phyloP scores from a whole-genome alignment of 1,140 invertebrate genomes.

The Alviniconcha marisindica region DNA sequence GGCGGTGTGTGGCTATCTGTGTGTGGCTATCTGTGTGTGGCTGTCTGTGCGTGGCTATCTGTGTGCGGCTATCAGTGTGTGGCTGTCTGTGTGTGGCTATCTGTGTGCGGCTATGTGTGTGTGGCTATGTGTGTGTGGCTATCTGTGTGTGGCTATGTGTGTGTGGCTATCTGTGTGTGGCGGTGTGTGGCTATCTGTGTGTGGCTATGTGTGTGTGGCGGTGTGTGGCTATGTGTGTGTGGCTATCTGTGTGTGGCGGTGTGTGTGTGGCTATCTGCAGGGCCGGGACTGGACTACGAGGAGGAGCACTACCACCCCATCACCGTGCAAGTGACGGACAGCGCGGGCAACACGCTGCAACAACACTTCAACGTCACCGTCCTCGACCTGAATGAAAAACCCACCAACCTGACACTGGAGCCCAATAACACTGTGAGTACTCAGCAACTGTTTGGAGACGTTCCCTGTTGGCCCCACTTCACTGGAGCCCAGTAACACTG shows the following conservation, averaged over 20 bases:
- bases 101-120: too few relatives aligned
- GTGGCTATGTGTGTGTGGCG: background rate
- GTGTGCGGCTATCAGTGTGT: too few relatives aligned
- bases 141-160: background rate
- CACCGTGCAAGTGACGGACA: slow-evolving; percentile 45
- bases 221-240: background rate
- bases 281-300: slow-evolving; percentile 50
- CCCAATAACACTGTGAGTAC: slow-evolving; percentile 9
- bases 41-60: too few relatives aligned
- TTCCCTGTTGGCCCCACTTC: too few relatives aligned
- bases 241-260: background rate
- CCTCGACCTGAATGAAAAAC: slow-evolving; percentile 50
- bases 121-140: too few relatives aligned
- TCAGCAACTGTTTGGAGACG: too few relatives aligned
- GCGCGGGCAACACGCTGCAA: slow-evolving; percentile 19
- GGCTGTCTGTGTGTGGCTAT: too few relatives aligned
- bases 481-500: too few relatives aligned
- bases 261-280: slow-evolving; percentile 27
- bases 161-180: too few relatives aligned
- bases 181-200: background rate
- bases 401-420: slow-evolving; percentile 25
- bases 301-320: slow-evolving; percentile 24
- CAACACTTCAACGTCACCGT: slow-evolving; percentile 43
- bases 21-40: too few relatives aligned
- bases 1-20: too few relatives aligned